These are phyloP conservation scores for Leuciscus idus DNA, from an alignment of 2,113 vertebrate genomes.

Conservation along the genomic window DNA sequence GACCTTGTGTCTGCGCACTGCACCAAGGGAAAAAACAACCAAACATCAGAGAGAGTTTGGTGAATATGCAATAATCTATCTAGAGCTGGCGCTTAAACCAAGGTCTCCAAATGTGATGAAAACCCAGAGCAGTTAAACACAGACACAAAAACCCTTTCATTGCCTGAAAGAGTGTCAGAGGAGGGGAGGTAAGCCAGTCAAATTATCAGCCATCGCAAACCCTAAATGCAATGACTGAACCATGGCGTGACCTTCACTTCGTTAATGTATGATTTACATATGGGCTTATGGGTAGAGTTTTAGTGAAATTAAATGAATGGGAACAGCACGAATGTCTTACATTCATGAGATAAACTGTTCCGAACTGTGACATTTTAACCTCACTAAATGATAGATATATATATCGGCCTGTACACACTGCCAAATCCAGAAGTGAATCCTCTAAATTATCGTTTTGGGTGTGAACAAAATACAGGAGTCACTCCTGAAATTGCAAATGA, in stretches of 20 bases:
- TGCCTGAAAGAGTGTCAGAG: slow-evolving; percentile 74
- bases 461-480: background rate
- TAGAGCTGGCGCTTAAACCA: slow-evolving; percentile 22
- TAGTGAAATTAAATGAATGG: slow-evolving; percentile 44
- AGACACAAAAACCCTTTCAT: slow-evolving; percentile 81
- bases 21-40: slow-evolving; percentile 66
- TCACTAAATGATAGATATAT: background rate
- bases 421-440: background rate
- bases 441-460: background rate
- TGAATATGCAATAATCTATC: slow-evolving; percentile 18
- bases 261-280: slow-evolving; percentile 27
- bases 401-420: slow-evolving; percentile 26
- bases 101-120: slow-evolving; percentile 60
- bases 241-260: slow-evolving; percentile 47
- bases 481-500: background rate
- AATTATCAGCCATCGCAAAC: slow-evolving; percentile 69
- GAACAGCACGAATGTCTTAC: slow-evolving; percentile 46
- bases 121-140: slow-evolving; percentile 75
- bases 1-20: slow-evolving; percentile 79
- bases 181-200: slow-evolving; percentile 69
- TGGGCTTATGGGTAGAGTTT: slow-evolving; percentile 27
- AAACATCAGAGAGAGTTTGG: slow-evolving; percentile 28
- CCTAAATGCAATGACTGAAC: slow-evolving; percentile 63
- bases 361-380: slow-evolving; percentile 18
- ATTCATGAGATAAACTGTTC: slow-evolving; percentile 27